Base-by-base conservation (phyloP, 2,797 vertebrate species). In the Anguilla marmorata region DNA sequence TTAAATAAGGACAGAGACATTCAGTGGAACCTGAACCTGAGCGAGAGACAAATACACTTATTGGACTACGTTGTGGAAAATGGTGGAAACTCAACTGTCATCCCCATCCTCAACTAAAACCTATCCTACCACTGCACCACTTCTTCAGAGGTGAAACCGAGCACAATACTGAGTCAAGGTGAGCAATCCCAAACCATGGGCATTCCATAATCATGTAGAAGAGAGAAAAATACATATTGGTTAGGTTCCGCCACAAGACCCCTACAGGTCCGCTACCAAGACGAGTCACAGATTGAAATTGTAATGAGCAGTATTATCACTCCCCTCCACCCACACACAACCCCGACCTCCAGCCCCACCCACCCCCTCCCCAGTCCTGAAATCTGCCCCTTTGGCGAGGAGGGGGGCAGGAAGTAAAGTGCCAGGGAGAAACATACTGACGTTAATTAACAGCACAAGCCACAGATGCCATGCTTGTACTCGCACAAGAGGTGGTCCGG, bases 381-480 rank as follows among this genome's bases (percentile, higher is more conserved):
- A 91, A 93, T 95, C 93, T 95, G 94, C 94, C 94, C 93, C 91
- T 2, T 94, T 87, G 90, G 33, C 30, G 72, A 9, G 74, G 33
- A 90, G 90, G 92, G 94, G 93, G 92, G 95, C 95, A 95, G 94
- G 94, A 96, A 95, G 94, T 93, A 92, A 93, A 95, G 95, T 95
- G 95, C 93, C 94, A 95, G 95, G 89, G 86, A 95, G 94, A 91
- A 95, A 95, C 96, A 96, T 94, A 96, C 95, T 96, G 95, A 96
- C 94, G 94, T 96, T 96, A 96, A 96, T 97, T 96, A 97, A 96
- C 96, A 96, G 96, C 96, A 96, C 96, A 94, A 96, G 96, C 96
- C 95, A 96, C 95, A 96, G 96, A 96, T 96, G 96, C 96, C 94
- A 94, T 88, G 93, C 94, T 96, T 96, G 95, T 96, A 95, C 93